phyloP scores from a whole-genome alignment of 2,888 invertebrate species.

The Theretra japonica region DNA sequence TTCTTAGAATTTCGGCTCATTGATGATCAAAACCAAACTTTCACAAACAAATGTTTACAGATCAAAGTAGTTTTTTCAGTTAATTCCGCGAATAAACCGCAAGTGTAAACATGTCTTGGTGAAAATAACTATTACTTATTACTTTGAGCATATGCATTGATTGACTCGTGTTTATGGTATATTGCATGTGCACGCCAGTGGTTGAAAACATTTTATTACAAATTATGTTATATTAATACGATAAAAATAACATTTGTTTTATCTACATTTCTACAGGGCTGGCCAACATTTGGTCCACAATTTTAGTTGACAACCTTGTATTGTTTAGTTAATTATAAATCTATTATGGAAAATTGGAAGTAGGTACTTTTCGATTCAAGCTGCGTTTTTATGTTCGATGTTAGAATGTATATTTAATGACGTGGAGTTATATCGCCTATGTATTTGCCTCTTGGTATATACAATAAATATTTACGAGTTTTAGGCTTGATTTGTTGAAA shows the following conservation, averaged over 20 bases:
- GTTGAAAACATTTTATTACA: not conserved
- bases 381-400: too few relatives aligned
- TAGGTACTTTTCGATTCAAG: too few relatives aligned
- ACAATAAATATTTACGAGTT: not conserved
- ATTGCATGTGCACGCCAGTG: not conserved
- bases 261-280: too few relatives aligned
- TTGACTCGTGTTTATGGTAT: slow-evolving; percentile 34
- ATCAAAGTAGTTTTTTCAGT: slow-evolving; percentile 42
- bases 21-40: slow-evolving; percentile 27
- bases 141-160: slow-evolving; percentile 43
- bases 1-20: slow-evolving; percentile 18
- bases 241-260: too few relatives aligned
- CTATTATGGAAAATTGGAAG: too few relatives aligned
- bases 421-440: not conserved
- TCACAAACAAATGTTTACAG: slow-evolving; percentile 33
- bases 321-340: too few relatives aligned
- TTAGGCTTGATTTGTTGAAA: not conserved
- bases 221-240: not conserved
- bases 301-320: too few relatives aligned
- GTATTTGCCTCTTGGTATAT: not conserved
- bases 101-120: slow-evolving; percentile 45
- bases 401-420: not conserved
- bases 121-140: slow-evolving; percentile 41
- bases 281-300: too few relatives aligned
- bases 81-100: slow-evolving; percentile 43